Conservation (phyloP, 2,888 invertebrate genomes). For the Melinaea marsaeus region DNA sequence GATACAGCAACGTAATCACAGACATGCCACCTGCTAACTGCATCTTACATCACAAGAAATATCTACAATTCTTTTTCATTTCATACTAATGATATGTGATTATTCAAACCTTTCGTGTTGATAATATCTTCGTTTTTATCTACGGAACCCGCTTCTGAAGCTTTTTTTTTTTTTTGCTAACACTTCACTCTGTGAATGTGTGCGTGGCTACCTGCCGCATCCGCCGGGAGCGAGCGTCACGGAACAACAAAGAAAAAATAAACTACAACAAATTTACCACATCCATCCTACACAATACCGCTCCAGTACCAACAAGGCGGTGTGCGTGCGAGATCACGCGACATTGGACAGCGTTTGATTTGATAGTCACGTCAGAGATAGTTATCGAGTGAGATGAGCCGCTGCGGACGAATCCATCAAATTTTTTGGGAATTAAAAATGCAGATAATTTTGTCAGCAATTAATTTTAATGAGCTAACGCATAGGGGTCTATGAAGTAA, state of each 20-base stretch:
- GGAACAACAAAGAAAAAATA: conserved; percentile 48
- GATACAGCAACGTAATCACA: neutral
- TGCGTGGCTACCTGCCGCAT: conserved; percentile 69
- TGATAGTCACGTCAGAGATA: conserved; percentile 34
- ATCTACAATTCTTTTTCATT: neutral
- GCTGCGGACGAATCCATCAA: conserved; percentile 45
- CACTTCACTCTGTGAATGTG: conserved; percentile 52
- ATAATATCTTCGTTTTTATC: conserved; percentile 25
- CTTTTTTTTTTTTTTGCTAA: conserved; percentile 42
- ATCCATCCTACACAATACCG: conserved; percentile 56
- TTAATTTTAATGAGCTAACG: conserved; percentile 57
- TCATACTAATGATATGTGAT: conserved; percentile 2
- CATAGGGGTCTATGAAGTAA: conserved; percentile 36
- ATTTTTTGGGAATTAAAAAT: conserved; percentile 49
- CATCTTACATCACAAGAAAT: neutral
- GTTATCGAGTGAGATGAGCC: conserved; percentile 40
- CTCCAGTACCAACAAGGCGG: conserved; percentile 38
- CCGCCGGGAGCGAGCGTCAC: conserved; percentile 41
- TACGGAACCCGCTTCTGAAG: conserved; percentile 36
- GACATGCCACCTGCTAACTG: neutral
- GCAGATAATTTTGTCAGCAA: conserved; percentile 52
- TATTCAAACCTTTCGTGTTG: conserved; percentile 14
- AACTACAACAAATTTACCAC: conserved; percentile 42
- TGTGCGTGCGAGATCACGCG: conserved; percentile 34
- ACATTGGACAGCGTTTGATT: conserved; percentile 41